Evolutionary conservation across 1,140 invertebrate species (phyloP).

Genomic region (Papilio dardanus): DNA sequence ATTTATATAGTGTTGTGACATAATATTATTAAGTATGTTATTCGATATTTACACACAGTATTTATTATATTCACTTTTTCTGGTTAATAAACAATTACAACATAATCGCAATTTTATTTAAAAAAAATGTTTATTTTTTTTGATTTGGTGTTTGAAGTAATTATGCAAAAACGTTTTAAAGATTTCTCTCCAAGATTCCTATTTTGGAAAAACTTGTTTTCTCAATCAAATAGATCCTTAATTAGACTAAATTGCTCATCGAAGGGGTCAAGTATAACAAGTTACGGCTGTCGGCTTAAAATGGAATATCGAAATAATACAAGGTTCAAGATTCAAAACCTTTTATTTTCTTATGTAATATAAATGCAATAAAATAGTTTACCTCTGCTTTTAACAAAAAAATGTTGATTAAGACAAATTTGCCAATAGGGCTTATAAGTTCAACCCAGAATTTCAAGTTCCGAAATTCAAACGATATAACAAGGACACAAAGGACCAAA

Average conservation of each 20-base stretch:
- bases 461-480: slow-evolving; percentile 5
- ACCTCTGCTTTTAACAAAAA: too few species aligned
- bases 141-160: too few species aligned
- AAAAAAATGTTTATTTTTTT: too few species aligned
- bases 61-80: slow-evolving; percentile 32
- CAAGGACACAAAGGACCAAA: neutral
- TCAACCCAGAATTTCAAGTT: slow-evolving; percentile 20
- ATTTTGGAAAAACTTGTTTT: too few species aligned
- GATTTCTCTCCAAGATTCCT: too few species aligned
- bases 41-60: slow-evolving; percentile 32
- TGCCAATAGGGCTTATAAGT: neutral
- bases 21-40: slow-evolving; percentile 37
- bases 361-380: slow-evolving; percentile 15
- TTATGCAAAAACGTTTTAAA: too few species aligned
- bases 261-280: neutral
- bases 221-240: too few species aligned
- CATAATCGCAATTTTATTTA: too few species aligned
- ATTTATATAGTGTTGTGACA: slow-evolving; percentile 59
- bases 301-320: neutral
- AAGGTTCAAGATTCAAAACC: neutral
- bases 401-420: neutral
- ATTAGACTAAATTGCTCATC: neutral
- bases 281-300: neutral
- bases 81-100: slow-evolving; percentile 33
- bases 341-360: neutral